Evolutionary conservation across 2,113 vertebrate genomes (phyloP).

Genomic region (Corythornis vintsioides): DNA sequence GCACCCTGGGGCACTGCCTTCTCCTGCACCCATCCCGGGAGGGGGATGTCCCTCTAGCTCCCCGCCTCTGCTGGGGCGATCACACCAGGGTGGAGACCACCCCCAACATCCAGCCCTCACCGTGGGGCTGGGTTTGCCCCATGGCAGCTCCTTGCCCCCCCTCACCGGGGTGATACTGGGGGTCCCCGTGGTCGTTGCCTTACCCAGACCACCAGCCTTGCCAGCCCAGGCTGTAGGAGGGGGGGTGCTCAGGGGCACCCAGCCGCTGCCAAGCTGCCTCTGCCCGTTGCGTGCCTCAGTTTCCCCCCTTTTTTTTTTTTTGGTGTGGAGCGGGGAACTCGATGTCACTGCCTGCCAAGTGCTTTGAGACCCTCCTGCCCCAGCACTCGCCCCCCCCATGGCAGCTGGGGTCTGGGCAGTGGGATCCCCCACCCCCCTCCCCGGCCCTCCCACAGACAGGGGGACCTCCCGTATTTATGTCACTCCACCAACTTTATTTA

Average conservation of each 20-base stretch:
- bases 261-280: background rate
- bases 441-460: background rate
- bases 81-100: background rate
- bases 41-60: background rate
- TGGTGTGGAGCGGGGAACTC: background rate
- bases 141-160: background rate
- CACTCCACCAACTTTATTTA: conserved; percentile 27
- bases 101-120: background rate
- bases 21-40: background rate
- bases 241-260: background rate
- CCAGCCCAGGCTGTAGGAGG: background rate
- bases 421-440: background rate
- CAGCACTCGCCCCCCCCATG: background rate
- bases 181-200: background rate
- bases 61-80: background rate
- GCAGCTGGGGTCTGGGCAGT: background rate
- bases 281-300: conserved; percentile 15
- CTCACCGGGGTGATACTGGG: background rate
- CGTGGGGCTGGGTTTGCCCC: background rate
- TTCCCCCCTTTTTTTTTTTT: background rate
- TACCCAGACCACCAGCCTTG: conserved; percentile 8
- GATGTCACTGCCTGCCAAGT: conserved; percentile 31
- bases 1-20: background rate
- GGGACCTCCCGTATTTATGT: conserved; percentile 29
- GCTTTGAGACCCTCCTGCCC: conserved; percentile 25